Evolutionary conservation across 2,113 vertebrate species (phyloP).

Genomic region (Gymnorhina tibicen): DNA sequence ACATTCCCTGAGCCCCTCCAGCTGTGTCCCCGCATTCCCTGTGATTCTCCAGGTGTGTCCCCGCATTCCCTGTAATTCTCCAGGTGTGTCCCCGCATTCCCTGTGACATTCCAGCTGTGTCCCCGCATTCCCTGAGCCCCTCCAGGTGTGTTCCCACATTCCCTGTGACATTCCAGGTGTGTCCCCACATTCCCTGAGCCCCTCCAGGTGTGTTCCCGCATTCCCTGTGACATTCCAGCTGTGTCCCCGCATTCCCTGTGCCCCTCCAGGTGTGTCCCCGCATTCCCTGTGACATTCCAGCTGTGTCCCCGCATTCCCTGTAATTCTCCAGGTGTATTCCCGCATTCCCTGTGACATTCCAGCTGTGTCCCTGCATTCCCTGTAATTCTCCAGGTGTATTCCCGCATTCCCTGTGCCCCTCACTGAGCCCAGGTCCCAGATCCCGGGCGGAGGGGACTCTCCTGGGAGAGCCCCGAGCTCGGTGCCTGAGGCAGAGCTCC

Average conservation of each 20-base stretch:
- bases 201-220: background rate
- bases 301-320: too few species aligned
- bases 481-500: background rate
- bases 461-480: background rate
- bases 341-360: too few species aligned
- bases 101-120: fast-evolving
- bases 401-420: background rate
- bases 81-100: background rate
- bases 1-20: fast-evolving
- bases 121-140: fast-evolving
- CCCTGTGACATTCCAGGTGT: fast-evolving
- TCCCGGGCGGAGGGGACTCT: background rate
- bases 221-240: fast-evolving
- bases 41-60: too few species aligned
- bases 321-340: too few species aligned
- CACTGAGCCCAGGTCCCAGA: background rate
- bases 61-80: fast-evolving
- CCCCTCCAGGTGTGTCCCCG: too few species aligned
- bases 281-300: too few species aligned
- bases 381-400: fast-evolving
- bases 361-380: background rate
- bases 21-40: too few species aligned
- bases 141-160: background rate
- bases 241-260: too few species aligned
- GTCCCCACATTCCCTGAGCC: fast-evolving